A percentile compares a stretch with the other conserved stretches of the same genome.
These are phyloP conservation scores for Chromobotia macracanthus DNA, from an alignment of 2,797 vertebrate species.

Conservation along the genomic window DNA sequence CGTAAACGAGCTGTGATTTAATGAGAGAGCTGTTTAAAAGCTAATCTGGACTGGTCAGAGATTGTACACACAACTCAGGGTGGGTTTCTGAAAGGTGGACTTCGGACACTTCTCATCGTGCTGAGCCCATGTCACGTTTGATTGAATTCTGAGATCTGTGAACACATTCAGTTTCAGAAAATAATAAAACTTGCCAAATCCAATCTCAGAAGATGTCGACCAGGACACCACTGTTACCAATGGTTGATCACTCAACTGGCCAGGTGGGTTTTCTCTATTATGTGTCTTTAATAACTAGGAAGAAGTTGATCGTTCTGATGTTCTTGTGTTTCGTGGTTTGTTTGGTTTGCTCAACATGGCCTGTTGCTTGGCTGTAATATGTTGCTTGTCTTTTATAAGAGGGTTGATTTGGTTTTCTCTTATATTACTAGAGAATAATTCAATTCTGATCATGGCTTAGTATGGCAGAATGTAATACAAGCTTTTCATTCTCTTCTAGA, in stretches of 20 bases:
- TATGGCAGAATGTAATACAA: not conserved
- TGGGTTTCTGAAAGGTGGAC: constrained; percentile 32
- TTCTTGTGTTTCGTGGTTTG: not conserved
- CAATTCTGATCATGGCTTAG: not conserved
- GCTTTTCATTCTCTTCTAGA: not conserved
- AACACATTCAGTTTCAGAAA: constrained; percentile 38
- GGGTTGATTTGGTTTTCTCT: not conserved
- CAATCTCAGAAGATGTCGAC: constrained; percentile 60
- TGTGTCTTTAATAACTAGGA: not conserved
- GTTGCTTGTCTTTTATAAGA: not conserved
- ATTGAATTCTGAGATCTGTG: constrained; percentile 54
- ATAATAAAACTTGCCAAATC: constrained; percentile 19
- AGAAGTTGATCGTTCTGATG: not conserved
- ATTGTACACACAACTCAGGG: constrained; percentile 7
- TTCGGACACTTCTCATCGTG: constrained; percentile 39
- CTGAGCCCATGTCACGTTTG: constrained; percentile 46
- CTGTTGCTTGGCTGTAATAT: not conserved
- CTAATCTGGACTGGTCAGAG: constrained; percentile 10
- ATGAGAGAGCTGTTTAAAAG: not conserved
- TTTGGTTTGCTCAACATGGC: not conserved
- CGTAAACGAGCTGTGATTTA: constrained; percentile 44
- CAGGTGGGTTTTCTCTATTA: constrained; percentile 58
- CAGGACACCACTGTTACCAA: constrained; percentile 57
- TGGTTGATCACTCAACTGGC: constrained; percentile 58
- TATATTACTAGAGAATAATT: not conserved